A percentile compares a stretch with the other conserved stretches of the same genome.
Evolutionary conservation across 1,140 invertebrate genomes (phyloP).

Genomic region (Halesus radiatus): DNA sequence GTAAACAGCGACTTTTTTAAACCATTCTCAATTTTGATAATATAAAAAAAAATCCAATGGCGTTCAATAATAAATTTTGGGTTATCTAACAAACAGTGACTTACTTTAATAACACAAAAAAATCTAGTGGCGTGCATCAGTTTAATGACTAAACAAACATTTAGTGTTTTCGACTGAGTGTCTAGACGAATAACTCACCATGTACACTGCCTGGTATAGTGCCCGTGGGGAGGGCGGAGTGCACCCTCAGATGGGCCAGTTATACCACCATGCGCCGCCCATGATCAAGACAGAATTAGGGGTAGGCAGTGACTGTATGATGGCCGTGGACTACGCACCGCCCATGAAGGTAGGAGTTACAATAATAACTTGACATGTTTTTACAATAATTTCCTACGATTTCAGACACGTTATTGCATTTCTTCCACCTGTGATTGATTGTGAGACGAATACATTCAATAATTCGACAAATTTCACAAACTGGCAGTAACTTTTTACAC

Average conservation of each 20-base stretch:
- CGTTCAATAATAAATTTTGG: neutral
- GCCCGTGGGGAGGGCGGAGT: slow-evolving; percentile 65
- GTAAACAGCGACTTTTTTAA: too few species aligned
- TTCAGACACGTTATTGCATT: too few species aligned
- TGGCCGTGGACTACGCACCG: slow-evolving; percentile 70
- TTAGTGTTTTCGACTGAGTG: neutral
- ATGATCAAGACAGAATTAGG: slow-evolving; percentile 71
- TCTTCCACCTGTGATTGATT: too few species aligned
- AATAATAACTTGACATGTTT: slow-evolving; percentile 1
- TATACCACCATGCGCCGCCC: slow-evolving; percentile 69
- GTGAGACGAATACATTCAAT: too few species aligned
- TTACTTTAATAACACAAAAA: neutral
- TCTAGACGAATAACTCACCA: slow-evolving; percentile 25
- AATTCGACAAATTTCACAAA: too few species aligned
- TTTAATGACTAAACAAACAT: neutral
- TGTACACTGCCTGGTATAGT: slow-evolving; percentile 71
- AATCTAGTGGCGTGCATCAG: neutral
- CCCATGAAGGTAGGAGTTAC: slow-evolving; percentile 67
- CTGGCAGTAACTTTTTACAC: too few species aligned
- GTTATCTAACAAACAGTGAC: neutral
- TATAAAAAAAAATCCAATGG: neutral
- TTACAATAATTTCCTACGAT: neutral
- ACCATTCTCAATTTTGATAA: neutral
- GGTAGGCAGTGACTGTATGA: slow-evolving; percentile 70
- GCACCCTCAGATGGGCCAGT: slow-evolving; percentile 69